Evolutionary conservation across 92 coral and sea anemone species (phyloP).

Genomic region (Desmophyllum pertusum): DNA sequence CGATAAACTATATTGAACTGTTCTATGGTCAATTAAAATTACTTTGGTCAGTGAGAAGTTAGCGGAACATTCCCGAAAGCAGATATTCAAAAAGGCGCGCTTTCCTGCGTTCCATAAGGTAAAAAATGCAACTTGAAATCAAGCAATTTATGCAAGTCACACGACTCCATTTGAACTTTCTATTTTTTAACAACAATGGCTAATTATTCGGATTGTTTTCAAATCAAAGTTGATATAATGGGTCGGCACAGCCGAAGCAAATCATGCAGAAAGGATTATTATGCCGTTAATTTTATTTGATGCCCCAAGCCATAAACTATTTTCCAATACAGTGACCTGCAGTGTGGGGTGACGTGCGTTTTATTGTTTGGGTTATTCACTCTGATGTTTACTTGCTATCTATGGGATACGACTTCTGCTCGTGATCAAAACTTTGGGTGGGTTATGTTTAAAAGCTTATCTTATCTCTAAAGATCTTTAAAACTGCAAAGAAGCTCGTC

Average conservation of each 20-base stretch:
- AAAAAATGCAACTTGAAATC: not conserved
- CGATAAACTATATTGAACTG: too few species aligned
- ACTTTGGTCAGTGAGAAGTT: too few species aligned
- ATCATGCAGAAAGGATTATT: not conserved
- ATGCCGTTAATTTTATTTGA: not conserved
- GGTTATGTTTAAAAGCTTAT: not conserved
- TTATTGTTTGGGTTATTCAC: not conserved
- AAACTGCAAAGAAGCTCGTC: not conserved
- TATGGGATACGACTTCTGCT: not conserved
- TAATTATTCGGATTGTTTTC: conserved; percentile 21
- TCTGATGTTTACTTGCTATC: not conserved
- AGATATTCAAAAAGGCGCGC: conserved; percentile 26
- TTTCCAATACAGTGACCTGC: not conserved
- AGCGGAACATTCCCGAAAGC: conserved; percentile 24
- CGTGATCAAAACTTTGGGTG: not conserved
- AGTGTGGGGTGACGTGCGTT: not conserved
- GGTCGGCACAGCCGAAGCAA: not conserved
- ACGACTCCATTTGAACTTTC: not conserved
- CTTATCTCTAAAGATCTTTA: not conserved
- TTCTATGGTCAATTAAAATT: not conserved
- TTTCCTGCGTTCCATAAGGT: not conserved
- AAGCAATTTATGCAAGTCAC: not conserved
- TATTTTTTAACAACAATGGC: not conserved
- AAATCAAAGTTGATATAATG: not conserved
- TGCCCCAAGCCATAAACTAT: not conserved